Evolutionary conservation across 1,140 invertebrate species (phyloP), one percentile per base, ranked within the genome.

Genomic region (Drosophila guanche): DNA sequence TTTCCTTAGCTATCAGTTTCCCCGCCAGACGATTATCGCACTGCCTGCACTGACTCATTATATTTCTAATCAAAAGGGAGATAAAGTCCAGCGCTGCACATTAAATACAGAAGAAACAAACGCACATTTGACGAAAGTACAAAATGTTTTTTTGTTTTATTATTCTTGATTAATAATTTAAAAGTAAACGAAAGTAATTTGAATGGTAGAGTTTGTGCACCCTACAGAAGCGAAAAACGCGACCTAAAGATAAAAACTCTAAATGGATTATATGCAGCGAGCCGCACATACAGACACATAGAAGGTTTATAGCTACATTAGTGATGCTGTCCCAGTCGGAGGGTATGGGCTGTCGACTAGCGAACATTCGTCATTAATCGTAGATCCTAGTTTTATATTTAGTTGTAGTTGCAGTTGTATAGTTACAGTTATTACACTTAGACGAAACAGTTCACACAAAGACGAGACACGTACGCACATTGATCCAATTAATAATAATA

Each of bases 331-430:
- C 55, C 23, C 12, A 29, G 22, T 8, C 33, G 8, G 8, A 50
- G 42, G 33, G 12, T 68, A 20, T 52, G 59, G 73, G 60, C 55
- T 55, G 48, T 61, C 79, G 83, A 86, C 70, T 74, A 81, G 68
- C 73, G 66, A 77, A 60, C 78, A 83, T 88, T 27, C 88, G 83
- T 88, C 78, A 77, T 76, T 65, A 75, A 81, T 78, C 77, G 41
- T 80, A 80, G 41, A 54, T 55, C 25, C 55, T 85, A 80, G 58
- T 75, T 23, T 71, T 60, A 65, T 27, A 45, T 57, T 76, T 76
- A 84, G 16, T 20, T 20, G 16, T 20, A 20, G 16, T 20, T 20
- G 16, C 10, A 33, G 29, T 33, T 33, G 2, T 27, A 6, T 37
- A 37, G 33, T 37, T 37, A 12, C 4, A 37, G 33, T 37, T 37